A percentile compares a stretch with the other conserved stretches of the same genome.
These are phyloP conservation scores for Macaria liturata DNA, from an alignment of 2,888 invertebrate genomes.

Conservation along the genomic window DNA sequence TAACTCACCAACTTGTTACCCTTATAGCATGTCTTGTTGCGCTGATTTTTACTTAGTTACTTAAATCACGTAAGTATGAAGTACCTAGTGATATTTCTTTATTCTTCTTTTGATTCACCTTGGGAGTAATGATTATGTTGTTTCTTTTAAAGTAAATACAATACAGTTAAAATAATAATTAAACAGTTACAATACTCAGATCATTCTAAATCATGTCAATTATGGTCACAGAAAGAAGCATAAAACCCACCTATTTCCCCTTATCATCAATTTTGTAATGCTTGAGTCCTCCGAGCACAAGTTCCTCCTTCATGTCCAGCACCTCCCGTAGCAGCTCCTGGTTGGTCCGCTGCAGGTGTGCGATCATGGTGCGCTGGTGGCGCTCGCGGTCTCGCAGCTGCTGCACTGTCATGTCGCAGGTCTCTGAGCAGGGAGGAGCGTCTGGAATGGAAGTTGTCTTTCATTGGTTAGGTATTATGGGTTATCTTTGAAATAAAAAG, in stretches of 20 bases:
- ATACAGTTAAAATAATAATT: too few species aligned
- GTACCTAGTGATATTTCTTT: too few species aligned
- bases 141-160: too few species aligned
- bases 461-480: too few species aligned
- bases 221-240: not conserved
- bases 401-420: constrained; percentile 55
- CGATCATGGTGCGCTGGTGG: constrained; percentile 57
- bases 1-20: too few species aligned
- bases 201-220: not conserved
- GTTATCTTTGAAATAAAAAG: too few species aligned
- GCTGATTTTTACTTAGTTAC: too few species aligned
- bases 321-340: constrained; percentile 59
- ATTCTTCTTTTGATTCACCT: too few species aligned
- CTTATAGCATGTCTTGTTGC: too few species aligned
- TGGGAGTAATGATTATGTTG: too few species aligned
- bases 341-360: constrained; percentile 58
- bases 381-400: constrained; percentile 56
- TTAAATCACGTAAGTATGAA: too few species aligned
- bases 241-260: constrained; percentile 17
- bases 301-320: constrained; percentile 35
- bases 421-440: constrained; percentile 54
- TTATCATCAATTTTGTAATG: constrained; percentile 31
- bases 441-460: constrained; percentile 34
- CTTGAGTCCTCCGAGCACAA: constrained; percentile 43
- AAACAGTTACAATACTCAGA: too few species aligned